These are phyloP conservation scores for Panthera tigris DNA, from an alignment of 2,113 vertebrate genomes.

Conservation along the genomic window DNA sequence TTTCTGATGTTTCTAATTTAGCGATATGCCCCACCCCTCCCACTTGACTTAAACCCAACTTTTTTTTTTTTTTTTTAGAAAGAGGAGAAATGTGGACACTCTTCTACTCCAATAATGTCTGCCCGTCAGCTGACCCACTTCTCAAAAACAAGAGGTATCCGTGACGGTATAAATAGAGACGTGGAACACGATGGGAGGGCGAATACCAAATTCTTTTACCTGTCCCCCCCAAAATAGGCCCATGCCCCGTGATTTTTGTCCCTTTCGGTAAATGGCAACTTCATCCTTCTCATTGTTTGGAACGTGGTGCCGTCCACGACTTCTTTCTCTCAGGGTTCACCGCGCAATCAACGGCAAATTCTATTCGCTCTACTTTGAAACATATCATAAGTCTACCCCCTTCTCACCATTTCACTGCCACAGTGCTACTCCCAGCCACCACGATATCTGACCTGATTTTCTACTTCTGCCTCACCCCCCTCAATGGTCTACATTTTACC, in stretches of 20 bases:
- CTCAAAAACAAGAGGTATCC: background rate
- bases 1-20: background rate
- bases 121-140: background rate
- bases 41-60: background rate
- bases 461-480: background rate
- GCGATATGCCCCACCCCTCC: accelerated
- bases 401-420: background rate
- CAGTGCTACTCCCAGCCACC: background rate
- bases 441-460: background rate
- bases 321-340: background rate
- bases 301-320: background rate
- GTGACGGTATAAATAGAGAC: background rate
- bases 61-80: background rate
- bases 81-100: background rate
- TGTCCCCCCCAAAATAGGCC: background rate
- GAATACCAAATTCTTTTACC: background rate
- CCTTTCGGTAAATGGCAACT: background rate
- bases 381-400: background rate
- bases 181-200: background rate
- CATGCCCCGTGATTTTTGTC: background rate
- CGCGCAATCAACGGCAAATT: background rate
- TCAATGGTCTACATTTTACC: background rate
- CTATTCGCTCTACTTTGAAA: background rate
- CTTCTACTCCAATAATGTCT: background rate
- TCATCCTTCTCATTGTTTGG: background rate